A percentile compares a stretch with the other conserved stretches of the same genome.
Conservation (phyloP, 2,113 vertebrate genomes). For the Psilopogon haemacephalus region DNA sequence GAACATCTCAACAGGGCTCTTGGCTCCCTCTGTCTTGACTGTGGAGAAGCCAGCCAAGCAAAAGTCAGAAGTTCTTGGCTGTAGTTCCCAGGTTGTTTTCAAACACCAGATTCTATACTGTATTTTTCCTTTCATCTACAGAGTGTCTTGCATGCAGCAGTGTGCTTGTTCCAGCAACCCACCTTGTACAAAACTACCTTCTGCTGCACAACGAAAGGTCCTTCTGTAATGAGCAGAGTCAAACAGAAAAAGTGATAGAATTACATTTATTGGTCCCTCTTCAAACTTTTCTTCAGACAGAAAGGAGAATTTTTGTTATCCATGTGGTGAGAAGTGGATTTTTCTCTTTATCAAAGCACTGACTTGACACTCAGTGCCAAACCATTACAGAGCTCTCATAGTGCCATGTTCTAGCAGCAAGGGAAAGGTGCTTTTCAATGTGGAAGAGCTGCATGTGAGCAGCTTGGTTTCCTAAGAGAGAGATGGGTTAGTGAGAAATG, state of each 20-base stretch:
- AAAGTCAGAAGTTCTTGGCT: conserved; percentile 53
- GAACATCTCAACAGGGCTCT: not conserved
- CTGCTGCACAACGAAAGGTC: not conserved
- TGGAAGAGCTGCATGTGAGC: not conserved
- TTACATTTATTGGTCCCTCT: not conserved
- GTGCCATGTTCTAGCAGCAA: not conserved
- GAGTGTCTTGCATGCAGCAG: not conserved
- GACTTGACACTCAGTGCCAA: not conserved
- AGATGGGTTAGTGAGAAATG: not conserved
- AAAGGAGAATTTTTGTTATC: not conserved
- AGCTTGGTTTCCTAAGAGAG: not conserved
- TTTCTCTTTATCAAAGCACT: not conserved
- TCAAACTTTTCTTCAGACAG: not conserved
- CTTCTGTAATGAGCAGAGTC: not conserved
- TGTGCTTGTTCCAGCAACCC: not conserved
- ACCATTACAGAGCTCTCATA: not conserved
- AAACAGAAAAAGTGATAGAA: not conserved
- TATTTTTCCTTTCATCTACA: conserved; percentile 51
- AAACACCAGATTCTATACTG: conserved; percentile 35
- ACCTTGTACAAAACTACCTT: not conserved
- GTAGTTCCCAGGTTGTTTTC: conserved; percentile 22
- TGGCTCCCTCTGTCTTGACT: not conserved
- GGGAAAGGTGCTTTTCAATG: not conserved
- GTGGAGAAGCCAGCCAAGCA: conserved; percentile 28
- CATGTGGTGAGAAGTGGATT: not conserved